Percentiles rank a stretch among this genome's conserved stretches.
Evolutionary conservation across 2,113 vertebrate species (phyloP).

Genomic region (Cervus canadensis): DNA sequence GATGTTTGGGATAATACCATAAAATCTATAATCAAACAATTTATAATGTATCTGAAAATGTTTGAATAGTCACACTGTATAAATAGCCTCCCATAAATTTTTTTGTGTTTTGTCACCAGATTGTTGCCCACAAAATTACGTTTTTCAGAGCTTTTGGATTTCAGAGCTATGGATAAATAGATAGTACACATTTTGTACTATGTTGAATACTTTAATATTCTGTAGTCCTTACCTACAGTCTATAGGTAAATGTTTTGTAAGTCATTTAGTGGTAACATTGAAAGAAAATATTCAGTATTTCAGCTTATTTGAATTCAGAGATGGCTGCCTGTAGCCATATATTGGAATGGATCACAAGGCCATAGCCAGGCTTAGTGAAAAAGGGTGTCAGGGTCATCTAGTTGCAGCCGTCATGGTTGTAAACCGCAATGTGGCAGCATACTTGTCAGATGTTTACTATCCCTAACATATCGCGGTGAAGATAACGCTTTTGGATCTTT

Average conservation of each 20-base stretch:
- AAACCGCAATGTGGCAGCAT: background rate
- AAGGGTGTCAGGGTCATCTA: background rate
- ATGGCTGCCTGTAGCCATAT: background rate
- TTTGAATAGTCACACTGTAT: background rate
- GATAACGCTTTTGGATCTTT: background rate
- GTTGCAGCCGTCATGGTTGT: background rate
- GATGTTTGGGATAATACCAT: background rate
- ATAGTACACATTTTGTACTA: background rate
- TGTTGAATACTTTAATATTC: background rate
- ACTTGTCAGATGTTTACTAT: background rate
- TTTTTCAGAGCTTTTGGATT: background rate
- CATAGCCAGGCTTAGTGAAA: background rate
- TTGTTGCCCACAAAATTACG: background rate
- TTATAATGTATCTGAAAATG: background rate
- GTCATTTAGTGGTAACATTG: background rate
- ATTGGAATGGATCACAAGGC: background rate
- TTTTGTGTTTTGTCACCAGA: background rate
- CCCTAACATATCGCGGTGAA: background rate
- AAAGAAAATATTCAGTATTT: slow-evolving; percentile 11
- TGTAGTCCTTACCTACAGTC: background rate
- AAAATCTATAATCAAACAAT: background rate
- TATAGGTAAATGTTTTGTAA: background rate
- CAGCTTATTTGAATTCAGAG: background rate
- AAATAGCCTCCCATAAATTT: background rate
- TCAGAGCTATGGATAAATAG: background rate